Conservation (phyloP, 2,888 invertebrate genomes). For the Craniophora ligustri region DNA sequence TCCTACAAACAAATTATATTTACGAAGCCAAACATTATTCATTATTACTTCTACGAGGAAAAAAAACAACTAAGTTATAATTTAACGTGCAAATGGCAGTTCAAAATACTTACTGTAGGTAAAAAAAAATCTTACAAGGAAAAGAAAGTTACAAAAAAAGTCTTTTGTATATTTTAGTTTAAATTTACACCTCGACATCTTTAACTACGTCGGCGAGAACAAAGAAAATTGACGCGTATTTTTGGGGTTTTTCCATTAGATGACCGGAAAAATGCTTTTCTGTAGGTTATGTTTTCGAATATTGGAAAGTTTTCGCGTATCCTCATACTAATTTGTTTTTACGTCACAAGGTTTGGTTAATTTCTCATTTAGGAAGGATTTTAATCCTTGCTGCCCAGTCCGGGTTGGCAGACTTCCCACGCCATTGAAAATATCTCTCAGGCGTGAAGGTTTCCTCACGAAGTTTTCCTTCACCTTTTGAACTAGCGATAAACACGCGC, state of each 20-base stretch:
- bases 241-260: slow-evolving; percentile 21
- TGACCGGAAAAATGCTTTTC: slow-evolving; percentile 17
- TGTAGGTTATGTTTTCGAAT: slow-evolving; percentile 8
- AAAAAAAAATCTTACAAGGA: slow-evolving; percentile 34
- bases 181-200: slow-evolving; percentile 31
- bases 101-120: slow-evolving; percentile 12
- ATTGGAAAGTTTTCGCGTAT: slow-evolving; percentile 31
- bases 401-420: no score
- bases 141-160: slow-evolving; percentile 27
- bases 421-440: background rate
- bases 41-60: slow-evolving; percentile 12
- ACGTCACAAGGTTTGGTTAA: no score
- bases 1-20: slow-evolving; percentile 30
- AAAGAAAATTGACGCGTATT: slow-evolving; percentile 33
- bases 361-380: no score
- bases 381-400: no score
- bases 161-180: slow-evolving; percentile 22
- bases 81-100: slow-evolving; percentile 25
- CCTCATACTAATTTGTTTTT: no score
- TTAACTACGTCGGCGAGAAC: slow-evolving; percentile 14
- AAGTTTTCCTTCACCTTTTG: no score
- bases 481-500: no score
- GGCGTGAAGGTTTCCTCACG: no score
- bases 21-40: slow-evolving; percentile 27
- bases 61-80: slow-evolving; percentile 32